Evolutionary conservation across 2,888 invertebrate species (phyloP), one percentile per base, ranked within the genome.

Genomic region (Andrena camellia): DNA sequence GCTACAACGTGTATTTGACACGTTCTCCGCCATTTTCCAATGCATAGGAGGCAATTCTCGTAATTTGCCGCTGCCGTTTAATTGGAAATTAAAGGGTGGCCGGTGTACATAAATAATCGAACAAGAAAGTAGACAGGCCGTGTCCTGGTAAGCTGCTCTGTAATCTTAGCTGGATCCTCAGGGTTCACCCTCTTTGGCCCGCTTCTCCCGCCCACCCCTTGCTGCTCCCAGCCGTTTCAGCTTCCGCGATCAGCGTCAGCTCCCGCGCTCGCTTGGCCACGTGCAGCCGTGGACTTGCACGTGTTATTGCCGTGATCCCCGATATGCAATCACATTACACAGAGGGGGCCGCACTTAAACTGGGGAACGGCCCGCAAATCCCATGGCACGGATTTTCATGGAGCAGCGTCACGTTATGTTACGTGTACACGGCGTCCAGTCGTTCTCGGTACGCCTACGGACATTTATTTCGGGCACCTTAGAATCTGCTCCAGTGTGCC

Each of bases 371-470:
- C 48, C 13, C 50, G 68, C 48, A 33, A 83, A 68, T 82, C 71
- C 80, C 84, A 54, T 66, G 81, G 71, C 33, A 52, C 26, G 10
- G 57, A 76, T 78, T 78, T 87, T 88, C 72, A 87, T 68, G 54
- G 82, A 64, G 52, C 52, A 33, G 17, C 52, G 75, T 85, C 86
- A 86, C 88, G 86, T 87, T 60, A 86, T 73, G 67, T 87, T 74
- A 85, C 86, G 88, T 88, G 88, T 57, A 42, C 59, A 2, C 42
- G 33, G 60, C n/a, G 54, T 59, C 48, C 33, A 17, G 26, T n/a
- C 4, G 68, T 29, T 57, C 52, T 57, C 50, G n/a, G 31, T 59
- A 68, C 70, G 66, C 54, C 75, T 33, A 57, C 35, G 64, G 23
- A 17, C 23, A 66, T 64, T 69, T 81, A 68, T 81, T 81, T 68